Percentiles rank a stretch among this genome's conserved stretches.
Evolutionary conservation across 2,797 vertebrate genomes (phyloP).

Genomic region (Acrocephalus scirpaceus): DNA sequence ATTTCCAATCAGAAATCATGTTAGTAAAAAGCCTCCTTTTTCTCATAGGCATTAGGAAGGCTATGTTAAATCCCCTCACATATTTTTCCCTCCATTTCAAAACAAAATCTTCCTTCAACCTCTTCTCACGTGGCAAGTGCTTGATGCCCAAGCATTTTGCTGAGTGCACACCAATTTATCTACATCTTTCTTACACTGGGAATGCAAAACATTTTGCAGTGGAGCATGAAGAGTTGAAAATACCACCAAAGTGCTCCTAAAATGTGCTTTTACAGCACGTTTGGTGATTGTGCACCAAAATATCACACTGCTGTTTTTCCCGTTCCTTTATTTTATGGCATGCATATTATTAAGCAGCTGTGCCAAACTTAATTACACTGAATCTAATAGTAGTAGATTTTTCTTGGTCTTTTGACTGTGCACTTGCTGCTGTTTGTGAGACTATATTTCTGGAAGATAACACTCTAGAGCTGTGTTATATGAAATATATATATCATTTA

Average conservation of each 20-base stretch:
- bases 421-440: neutral
- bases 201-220: neutral
- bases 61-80: rapidly evolving
- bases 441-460: neutral
- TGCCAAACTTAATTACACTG: neutral
- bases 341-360: neutral
- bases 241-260: neutral
- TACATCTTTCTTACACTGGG: neutral
- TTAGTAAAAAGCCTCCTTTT: neutral
- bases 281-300: neutral
- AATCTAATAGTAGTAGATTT: neutral
- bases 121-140: neutral
- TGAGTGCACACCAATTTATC: neutral
- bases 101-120: neutral
- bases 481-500: neutral
- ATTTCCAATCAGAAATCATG: neutral
- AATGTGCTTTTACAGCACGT: neutral
- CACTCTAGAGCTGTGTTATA: neutral
- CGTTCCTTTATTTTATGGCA: neutral
- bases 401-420: neutral
- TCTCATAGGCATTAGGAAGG: neutral
- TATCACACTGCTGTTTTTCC: neutral
- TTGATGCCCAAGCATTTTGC: rapidly evolving
- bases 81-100: rapidly evolving
- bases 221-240: neutral